Percentiles rank a stretch among this genome's conserved stretches.
phyloP scores from a whole-genome alignment of 2,888 invertebrate species.

The Amblyjoppa fuscipennis region DNA sequence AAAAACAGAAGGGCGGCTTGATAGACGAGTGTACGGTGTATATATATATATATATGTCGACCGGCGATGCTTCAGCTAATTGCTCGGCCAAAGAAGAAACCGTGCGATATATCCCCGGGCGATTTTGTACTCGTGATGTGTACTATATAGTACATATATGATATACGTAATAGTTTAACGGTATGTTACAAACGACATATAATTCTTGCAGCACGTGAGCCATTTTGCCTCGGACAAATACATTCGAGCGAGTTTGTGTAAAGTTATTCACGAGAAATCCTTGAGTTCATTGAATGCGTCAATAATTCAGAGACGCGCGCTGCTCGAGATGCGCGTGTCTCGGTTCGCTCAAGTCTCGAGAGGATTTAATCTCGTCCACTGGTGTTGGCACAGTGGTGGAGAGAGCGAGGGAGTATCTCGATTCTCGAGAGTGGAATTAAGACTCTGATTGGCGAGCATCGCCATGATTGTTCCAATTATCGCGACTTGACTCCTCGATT shows the following conservation, averaged over 20 bases:
- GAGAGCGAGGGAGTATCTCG: constrained; percentile 22
- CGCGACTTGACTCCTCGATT: constrained; percentile 84
- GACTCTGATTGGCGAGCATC: constrained; percentile 77
- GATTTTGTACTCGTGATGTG: neutral
- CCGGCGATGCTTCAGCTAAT: constrained; percentile 53
- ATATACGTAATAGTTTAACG: neutral
- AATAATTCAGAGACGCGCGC: constrained; percentile 41
- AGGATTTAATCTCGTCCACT: constrained; percentile 10
- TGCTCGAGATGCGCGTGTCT: constrained; percentile 33
- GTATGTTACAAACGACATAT: constrained; percentile 4
- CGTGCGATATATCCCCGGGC: constrained; percentile 44
- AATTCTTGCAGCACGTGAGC: neutral
- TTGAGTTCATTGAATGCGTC: constrained; percentile 43
- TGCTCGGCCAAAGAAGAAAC: constrained; percentile 39
- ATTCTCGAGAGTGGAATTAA: constrained; percentile 68
- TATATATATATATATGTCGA: neutral
- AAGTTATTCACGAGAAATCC: constrained; percentile 43
- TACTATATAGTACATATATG: neutral
- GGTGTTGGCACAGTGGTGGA: neutral
- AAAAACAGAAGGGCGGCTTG: constrained; percentile 38
- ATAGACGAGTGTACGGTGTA: constrained; percentile 48
- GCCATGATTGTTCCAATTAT: constrained; percentile 83
- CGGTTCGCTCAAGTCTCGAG: constrained; percentile 39
- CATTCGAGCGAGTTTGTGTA: constrained; percentile 1
- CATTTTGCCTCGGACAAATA: neutral